Percentiles rank a stretch among this genome's conserved stretches.
Conservation (phyloP, 2,113 vertebrate species). For the Clupea harengus region DNA sequence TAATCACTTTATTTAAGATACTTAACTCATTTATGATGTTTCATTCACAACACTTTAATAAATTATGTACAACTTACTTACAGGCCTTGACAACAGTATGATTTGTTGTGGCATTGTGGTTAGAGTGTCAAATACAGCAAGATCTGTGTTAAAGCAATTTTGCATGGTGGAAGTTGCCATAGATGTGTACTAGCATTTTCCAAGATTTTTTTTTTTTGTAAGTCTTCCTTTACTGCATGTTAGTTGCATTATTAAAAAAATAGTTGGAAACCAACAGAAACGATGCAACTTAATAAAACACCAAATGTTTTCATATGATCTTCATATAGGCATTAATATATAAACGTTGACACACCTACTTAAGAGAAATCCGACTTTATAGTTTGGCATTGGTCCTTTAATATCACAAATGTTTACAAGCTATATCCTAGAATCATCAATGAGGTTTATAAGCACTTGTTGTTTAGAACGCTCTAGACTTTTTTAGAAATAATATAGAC, state of each 20-base stretch:
- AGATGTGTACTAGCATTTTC: neutral
- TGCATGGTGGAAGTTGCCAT: too few relatives aligned
- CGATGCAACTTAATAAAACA: neutral
- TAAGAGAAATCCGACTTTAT: neutral
- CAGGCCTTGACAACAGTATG: too few relatives aligned
- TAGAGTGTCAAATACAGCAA: too few relatives aligned
- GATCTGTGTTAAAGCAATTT: too few relatives aligned
- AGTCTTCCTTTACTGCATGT: neutral
- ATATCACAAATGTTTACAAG: too few relatives aligned
- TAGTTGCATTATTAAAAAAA: neutral
- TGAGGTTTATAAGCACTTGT: too few relatives aligned
- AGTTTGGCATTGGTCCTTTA: neutral
- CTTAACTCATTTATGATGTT: neutral
- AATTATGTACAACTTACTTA: too few relatives aligned
- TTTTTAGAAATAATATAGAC: too few relatives aligned
- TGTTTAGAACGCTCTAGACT: too few relatives aligned
- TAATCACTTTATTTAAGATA: neutral
- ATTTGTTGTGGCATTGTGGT: too few relatives aligned
- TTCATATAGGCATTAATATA: neutral
- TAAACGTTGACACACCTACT: neutral
- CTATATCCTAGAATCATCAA: too few relatives aligned
- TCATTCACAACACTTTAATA: neutral
- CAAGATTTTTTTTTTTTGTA: neutral
- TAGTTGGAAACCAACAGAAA: neutral
- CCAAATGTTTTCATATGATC: neutral